Evolutionary conservation across 1,140 invertebrate genomes (phyloP).

Genomic region (Drosophila hydei): DNA sequence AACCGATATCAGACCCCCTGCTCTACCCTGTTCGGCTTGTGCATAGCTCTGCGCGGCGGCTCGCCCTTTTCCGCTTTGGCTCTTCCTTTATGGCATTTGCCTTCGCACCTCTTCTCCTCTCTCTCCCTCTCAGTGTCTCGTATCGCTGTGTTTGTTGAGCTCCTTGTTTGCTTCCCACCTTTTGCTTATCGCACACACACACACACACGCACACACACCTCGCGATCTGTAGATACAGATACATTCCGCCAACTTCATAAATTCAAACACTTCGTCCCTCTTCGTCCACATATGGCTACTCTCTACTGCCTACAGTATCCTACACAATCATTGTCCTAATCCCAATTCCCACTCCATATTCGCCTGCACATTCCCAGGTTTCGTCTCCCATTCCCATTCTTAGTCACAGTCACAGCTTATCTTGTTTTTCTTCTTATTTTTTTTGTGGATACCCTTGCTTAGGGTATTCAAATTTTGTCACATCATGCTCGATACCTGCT

Average conservation of each 20-base stretch:
- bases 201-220: slow-evolving; percentile 13
- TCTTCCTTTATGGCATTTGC: slow-evolving; percentile 20
- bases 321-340: slow-evolving; percentile 48
- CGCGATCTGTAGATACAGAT: slow-evolving; percentile 45
- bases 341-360: slow-evolving; percentile 34
- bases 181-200: slow-evolving; percentile 37
- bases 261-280: slow-evolving; percentile 45
- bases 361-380: slow-evolving; percentile 3
- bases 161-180: slow-evolving; percentile 60
- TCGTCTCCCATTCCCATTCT: neutral
- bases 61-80: slow-evolving; percentile 41
- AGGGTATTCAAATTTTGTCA: slow-evolving; percentile 28
- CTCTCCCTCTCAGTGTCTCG: neutral
- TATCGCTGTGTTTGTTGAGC: slow-evolving; percentile 6
- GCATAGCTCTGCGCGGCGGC: neutral
- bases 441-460: slow-evolving; percentile 6
- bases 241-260: slow-evolving; percentile 53
- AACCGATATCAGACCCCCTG: slow-evolving; percentile 20
- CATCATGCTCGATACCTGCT: slow-evolving; percentile 7
- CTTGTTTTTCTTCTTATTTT: neutral
- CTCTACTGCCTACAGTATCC: slow-evolving; percentile 6
- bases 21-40: neutral
- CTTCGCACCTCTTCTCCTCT: slow-evolving; percentile 2
- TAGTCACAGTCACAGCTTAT: neutral
- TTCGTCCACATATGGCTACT: neutral